Base-by-base conservation (phyloP, 1,140 invertebrate genomes). In the Drosophila melanica region DNA sequence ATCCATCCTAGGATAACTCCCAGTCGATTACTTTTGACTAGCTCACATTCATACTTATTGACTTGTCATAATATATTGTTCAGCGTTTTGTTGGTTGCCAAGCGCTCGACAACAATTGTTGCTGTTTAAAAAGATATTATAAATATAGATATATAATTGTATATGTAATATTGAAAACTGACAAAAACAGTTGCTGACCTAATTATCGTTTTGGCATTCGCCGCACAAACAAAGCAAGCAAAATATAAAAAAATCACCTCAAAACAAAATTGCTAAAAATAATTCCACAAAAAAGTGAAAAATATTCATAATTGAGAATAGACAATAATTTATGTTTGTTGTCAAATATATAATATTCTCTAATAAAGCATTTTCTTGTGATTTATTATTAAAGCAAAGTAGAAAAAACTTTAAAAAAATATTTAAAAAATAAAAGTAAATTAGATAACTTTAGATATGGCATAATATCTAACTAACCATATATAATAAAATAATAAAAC, bases 181-280 rank as follows among this genome's bases (percentile, higher is more conserved):
- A 82, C 82, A 87, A 87, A 87, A 87, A 77, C 82, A 87, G 79
- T 87, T 82, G 79, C 64, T 87, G 82, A 87, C 82, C 82, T 68
- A 87, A 87, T 87, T 87, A 82, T 77, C 73, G 68, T 77, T 45
- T 85, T 72, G 62, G 54, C 23, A 71, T 68, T 54, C 42, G 58
- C 62, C 33, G 39, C 53, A 35, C 37, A 30, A 45, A 62, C 55
- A 41, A 79, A 68, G 47, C 50, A 27, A 66, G 42, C 45, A 39
- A 39, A 57, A 37, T 42, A 69, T 77, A 62, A 45, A 55, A 55
- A 16, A 66, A 73, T 63, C 54, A 60, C 53, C 54, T 50, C 60
- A 79, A 48, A 55, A 33, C 33, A 37, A 47, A 37, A 65, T 51
- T 20, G 18, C 53, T 41, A 59, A 67, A 67, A 72, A 72, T 67